Evolutionary conservation across 2,113 vertebrate genomes (phyloP).

Genomic region (Enhydra lutris): DNA sequence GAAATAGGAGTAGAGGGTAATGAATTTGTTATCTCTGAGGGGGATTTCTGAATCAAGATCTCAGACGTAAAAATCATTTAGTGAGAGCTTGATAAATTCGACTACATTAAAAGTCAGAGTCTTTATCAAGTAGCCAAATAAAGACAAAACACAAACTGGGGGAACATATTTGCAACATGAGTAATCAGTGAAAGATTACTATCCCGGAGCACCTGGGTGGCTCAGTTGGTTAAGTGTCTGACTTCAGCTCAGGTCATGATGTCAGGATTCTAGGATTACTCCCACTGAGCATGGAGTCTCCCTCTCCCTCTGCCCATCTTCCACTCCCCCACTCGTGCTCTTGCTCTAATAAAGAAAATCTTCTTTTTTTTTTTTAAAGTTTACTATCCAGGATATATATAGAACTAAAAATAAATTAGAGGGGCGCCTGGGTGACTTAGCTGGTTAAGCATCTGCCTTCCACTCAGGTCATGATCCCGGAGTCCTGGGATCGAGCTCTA

Average conservation of each 20-base stretch:
- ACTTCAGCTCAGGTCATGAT: not conserved
- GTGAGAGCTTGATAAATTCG: not conserved
- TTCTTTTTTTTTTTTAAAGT: not conserved
- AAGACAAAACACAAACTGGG: not conserved
- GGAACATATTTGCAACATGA: not conserved
- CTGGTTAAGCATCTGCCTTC: no score
- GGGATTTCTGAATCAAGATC: not conserved
- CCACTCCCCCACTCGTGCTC: not conserved
- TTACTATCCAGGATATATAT: not conserved
- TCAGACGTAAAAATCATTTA: not conserved
- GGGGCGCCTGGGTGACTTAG: no score
- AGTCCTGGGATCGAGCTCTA: no score
- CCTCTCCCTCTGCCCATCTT: not conserved
- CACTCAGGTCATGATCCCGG: no score
- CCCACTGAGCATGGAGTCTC: no score
- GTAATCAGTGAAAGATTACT: not conserved
- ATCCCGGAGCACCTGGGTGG: not conserved
- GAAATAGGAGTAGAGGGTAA: not conserved
- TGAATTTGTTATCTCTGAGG: not conserved
- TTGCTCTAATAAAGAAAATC: not conserved
- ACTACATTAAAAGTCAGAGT: not conserved
- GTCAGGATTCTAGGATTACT: not conserved
- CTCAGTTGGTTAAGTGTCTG: not conserved
- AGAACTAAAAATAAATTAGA: no score
- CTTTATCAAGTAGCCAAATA: not conserved